Percentiles rank a stretch among this genome's conserved stretches.
Conservation (phyloP, 2,797 vertebrate species). For the Bovichtus diacanthus region DNA sequence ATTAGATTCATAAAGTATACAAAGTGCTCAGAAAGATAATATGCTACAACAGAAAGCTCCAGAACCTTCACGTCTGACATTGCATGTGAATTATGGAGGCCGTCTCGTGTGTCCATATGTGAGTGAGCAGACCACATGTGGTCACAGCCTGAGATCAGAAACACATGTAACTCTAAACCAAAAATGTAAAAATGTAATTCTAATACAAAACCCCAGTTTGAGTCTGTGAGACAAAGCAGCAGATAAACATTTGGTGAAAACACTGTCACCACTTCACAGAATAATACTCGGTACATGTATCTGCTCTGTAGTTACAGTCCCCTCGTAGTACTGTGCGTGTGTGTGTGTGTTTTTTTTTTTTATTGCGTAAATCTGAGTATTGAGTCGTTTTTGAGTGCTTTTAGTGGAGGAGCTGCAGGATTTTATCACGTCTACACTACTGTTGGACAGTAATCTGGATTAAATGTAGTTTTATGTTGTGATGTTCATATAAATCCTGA, state of each 20-base stretch:
- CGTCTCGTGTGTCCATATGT: too few species aligned
- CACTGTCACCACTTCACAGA: background rate
- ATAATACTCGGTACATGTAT: background rate
- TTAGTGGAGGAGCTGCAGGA: background rate
- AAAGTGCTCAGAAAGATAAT: too few species aligned
- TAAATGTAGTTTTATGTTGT: background rate
- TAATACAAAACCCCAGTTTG: background rate
- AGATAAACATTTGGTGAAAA: too few species aligned
- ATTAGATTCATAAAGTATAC: too few species aligned
- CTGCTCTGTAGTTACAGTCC: background rate
- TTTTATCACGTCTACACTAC: background rate
- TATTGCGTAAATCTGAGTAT: background rate
- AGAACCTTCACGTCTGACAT: too few species aligned
- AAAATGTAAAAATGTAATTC: background rate
- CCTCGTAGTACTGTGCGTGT: background rate
- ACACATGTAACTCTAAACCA: too few species aligned
- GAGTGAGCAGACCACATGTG: background rate
- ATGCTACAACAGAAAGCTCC: too few species aligned
- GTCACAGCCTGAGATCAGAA: background rate
- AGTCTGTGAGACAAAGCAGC: background rate
- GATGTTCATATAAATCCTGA: background rate
- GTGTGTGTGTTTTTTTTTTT: background rate
- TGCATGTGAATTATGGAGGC: too few species aligned
- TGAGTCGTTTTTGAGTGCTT: background rate
- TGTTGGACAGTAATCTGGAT: background rate